Evolutionary conservation across 2,797 vertebrate species (phyloP), one percentile per base, ranked within the genome.

Genomic region (Octomys mimax): DNA sequence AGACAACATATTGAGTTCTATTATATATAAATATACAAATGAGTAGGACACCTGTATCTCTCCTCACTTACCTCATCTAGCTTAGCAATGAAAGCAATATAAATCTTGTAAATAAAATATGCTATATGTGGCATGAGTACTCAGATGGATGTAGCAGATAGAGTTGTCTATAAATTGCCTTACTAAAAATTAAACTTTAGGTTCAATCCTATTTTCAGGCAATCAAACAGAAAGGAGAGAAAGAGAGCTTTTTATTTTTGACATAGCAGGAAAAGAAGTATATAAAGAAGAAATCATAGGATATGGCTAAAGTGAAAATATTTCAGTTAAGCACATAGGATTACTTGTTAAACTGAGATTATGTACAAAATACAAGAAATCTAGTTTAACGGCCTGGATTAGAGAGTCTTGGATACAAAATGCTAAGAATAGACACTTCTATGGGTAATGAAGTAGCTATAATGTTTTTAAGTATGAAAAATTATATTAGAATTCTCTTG

Each of bases 41-140:
- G 5, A 16, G 0, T 2, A 12, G 10, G 9, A 33, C 1, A 28
- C 0, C 0, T 4, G 2, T 5, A 24, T 3, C 0, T 46, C 1
- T 19, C 19, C 22, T 52, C 54, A 8, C 0, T 33, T 70, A 36
- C 11, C 28, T 59, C 7, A 11, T 6, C 3, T 31, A 18, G 42
- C 68, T 84, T 61, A 36, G 54, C 36, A 57, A 39, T 31, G 62
- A 36, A 21, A 22, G 54, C 8, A 80, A 39, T 59, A 14, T 36
- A 42, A 31, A 24, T 5, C 9, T 4, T 49, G 21, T 14, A 46
- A 8, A 66, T 21, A 31, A 92, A 7, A 16, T 3, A 85, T 21
- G 2, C 12, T 13, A 6, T 42, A 0, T 36, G 33, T 16, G 4
- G 9, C 9, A 13, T 1, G 5, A 12, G 0, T 26, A 18, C 16